Evolutionary conservation across 2,888 invertebrate genomes (phyloP), one percentile per base, ranked within the genome.

Genomic region (Melolontha melolontha): DNA sequence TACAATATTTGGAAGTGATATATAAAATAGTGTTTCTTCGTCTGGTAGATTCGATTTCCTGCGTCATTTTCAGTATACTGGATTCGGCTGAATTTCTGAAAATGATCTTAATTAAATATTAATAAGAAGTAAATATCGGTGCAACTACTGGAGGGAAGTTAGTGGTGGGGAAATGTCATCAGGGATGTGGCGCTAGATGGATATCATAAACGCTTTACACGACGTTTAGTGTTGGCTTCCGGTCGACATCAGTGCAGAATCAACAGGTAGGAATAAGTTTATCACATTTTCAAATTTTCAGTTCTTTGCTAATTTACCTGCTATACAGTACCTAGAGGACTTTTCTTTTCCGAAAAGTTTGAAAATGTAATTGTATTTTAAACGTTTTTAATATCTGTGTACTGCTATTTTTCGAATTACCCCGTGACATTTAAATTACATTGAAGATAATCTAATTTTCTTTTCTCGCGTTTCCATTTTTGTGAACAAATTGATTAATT

Each of bases 181-280:
- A 68, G 70, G 69, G 71, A 50, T 66, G 66, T 14, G 59, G 27
- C 22, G 49, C n/a, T 47, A 29, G 47, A 57, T 40, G 41, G 34
- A 62, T 41, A 47, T 62, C 59, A 22, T 42, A 27, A 14, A 6
- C 47, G 59, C 47, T 44, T 62, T 70, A 68, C 69, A 69, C 68
- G 70, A 71, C 71, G 72, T 65, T 70, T 72, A 62, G 71, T 68
- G 63, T 67, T 70, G 66, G 66, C 68, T 67, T 71, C 70, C 68
- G 64, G 50, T 44, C 64, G 66, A 70, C 65, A 44, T 67, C 71
- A 55, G 54, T 66, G 27, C 42, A 66, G 68, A 52, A 72, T 71
- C 74, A 75, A 75, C 74, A 75, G 74, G 74, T 75, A 75, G 70
- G 73, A 55, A 52, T 54, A 34, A 52, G 34, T 10, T 34, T 34